Evolutionary conservation across 2,113 vertebrate species (phyloP).

Genomic region (Manacus vitellinus): DNA sequence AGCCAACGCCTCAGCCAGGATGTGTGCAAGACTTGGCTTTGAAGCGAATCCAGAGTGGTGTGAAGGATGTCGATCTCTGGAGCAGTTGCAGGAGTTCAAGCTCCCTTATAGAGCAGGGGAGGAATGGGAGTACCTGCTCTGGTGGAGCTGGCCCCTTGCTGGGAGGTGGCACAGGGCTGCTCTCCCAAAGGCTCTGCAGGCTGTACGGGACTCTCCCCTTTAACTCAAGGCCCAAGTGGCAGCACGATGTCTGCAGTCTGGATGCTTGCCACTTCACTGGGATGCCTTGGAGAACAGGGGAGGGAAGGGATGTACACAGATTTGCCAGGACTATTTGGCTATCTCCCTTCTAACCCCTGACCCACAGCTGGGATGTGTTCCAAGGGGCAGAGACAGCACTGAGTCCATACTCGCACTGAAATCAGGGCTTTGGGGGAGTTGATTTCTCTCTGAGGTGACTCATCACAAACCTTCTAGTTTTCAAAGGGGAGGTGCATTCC

Average conservation of each 20-base stretch:
- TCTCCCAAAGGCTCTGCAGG: not conserved
- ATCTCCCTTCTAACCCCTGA: not conserved
- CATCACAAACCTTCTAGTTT: not conserved
- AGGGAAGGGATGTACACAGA: not conserved
- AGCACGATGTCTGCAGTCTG: not conserved
- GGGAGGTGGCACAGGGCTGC: not conserved
- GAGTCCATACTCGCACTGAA: not conserved
- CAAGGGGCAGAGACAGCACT: not conserved
- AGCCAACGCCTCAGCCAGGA: constrained; percentile 41
- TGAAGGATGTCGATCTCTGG: not conserved
- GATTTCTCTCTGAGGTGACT: not conserved
- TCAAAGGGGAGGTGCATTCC: not conserved
- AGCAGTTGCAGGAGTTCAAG: not conserved
- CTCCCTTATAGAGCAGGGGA: not conserved
- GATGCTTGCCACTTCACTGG: not conserved
- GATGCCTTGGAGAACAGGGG: not conserved
- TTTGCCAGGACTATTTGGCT: not conserved
- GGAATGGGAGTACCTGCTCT: not conserved
- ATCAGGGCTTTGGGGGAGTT: not conserved
- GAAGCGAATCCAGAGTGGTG: constrained; percentile 1
- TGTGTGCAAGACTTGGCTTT: constrained; percentile 12
- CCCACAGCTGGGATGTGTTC: not conserved
- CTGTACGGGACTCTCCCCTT: not conserved
- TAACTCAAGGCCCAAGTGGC: not conserved
- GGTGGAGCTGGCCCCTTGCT: not conserved